These are phyloP conservation scores for Octodonta nipae DNA, from an alignment of 2,888 invertebrate genomes.

Conservation along the genomic window DNA sequence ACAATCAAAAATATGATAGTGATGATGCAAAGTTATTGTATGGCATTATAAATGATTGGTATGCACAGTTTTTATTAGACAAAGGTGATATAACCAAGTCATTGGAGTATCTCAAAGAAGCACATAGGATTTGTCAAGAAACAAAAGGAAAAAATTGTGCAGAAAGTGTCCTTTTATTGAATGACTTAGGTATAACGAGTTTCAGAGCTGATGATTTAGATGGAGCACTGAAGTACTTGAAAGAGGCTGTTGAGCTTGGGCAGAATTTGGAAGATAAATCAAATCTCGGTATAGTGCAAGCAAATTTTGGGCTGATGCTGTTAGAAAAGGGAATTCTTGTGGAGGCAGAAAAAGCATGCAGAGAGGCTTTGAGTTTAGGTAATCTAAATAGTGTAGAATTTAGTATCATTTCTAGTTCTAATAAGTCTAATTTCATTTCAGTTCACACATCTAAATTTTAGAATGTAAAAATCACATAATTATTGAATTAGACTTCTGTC, in stretches of 20 bases:
- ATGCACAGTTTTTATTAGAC: slow-evolving; percentile 46
- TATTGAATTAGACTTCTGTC: too few relatives aligned
- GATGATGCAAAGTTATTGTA: slow-evolving; percentile 53
- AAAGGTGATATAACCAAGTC: slow-evolving; percentile 49
- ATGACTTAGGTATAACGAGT: slow-evolving; percentile 62
- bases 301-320: slow-evolving; percentile 73
- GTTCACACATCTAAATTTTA: too few relatives aligned
- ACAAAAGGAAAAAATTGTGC: slow-evolving; percentile 54
- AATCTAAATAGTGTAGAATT: too few relatives aligned
- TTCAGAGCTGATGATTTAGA: slow-evolving; percentile 50
- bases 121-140: slow-evolving; percentile 52
- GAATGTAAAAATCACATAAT: too few relatives aligned
- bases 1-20: slow-evolving; percentile 44
- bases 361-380: slow-evolving; percentile 56
- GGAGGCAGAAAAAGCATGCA: slow-evolving; percentile 59
- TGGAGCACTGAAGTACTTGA: slow-evolving; percentile 55
- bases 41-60: slow-evolving; percentile 74
- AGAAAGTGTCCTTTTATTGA: slow-evolving; percentile 69
- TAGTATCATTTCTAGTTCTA: too few relatives aligned
- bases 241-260: slow-evolving; percentile 54
- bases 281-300: slow-evolving; percentile 57
- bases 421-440: too few relatives aligned
- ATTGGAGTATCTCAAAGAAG: slow-evolving; percentile 45
- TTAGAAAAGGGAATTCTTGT: slow-evolving; percentile 55
- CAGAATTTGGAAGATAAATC: slow-evolving; percentile 50